Base-by-base conservation (phyloP, 2,797 vertebrate genomes). In the Pseudochromis fuscus region DNA sequence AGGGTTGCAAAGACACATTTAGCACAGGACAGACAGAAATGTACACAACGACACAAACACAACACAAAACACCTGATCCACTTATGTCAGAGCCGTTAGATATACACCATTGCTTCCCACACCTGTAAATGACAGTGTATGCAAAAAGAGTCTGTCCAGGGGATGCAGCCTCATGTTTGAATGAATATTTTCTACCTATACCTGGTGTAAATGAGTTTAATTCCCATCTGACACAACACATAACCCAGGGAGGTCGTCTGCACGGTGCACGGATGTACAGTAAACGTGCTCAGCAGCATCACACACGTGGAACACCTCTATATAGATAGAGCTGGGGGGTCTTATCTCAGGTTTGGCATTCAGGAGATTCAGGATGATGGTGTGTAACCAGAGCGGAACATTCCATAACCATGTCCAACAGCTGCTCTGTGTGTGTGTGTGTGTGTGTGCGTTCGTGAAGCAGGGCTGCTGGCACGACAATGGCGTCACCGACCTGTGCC, bases 361-460 rank as follows among this genome's bases (percentile, higher is more conserved):
- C 28, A 50, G 68, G 77, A 72, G 72, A 81, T 57, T 80, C 63
- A 51, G 73, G 67, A 73, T 74, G 81, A 81, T 75, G 71, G 59
- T 60, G 77, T 80, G 81, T 82, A 91, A 90, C 87, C 44, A 33
- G 88, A 90, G 83, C 16, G 8, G 88, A 87, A 88, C 84, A 84
- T 91, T 89, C 87, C 87, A 77, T 70, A 45, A 72, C 61, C 18
- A 11, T 23, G 50, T 60, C 16, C 70, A 79, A 77, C 92, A 93
- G 90, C 90, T 92, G 92, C 78, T 84, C 58, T 64, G 63, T 55
- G 49, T 16, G 51, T 24, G 67, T 57, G 80, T 69, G 50, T 38
- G 53, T 38, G 52, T 40, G 57, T 33, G 64, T 28, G 56, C 35
- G 58, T 21, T n/a, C n/a, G 33, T 28, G 33, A 35, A 12, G 40